Evolutionary conservation across 1,140 invertebrate species (phyloP), one percentile per base, ranked within the genome.

Genomic region (Leptinotarsa texana): DNA sequence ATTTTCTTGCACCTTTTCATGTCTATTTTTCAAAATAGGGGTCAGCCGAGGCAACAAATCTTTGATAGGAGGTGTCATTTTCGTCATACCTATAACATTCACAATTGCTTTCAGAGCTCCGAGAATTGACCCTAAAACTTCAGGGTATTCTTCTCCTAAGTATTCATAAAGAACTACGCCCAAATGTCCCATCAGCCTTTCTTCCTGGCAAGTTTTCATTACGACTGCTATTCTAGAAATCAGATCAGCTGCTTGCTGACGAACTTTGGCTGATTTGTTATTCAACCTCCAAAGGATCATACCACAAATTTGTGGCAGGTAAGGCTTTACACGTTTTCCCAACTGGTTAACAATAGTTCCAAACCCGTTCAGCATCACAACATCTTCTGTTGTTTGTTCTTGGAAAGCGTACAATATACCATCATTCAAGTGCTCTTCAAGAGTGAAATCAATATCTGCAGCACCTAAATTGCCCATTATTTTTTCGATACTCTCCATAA

Each of bases 401-500:
- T 99, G 98, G 88, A 99, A 99, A 76, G 98, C 98, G 83, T 99
- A 99, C 18, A 99, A 87, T 81, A 99, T 99, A 79, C 98, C 98
- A 83, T 99, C 98, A 86, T 99, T 99, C 13, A 99, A 90, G 83
- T 99, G 98, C 87, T 99, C 98, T 86, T 99, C 98, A 1, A 99
- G 87, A 62, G 98, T 89, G 0, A 96, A 97, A 86, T 99, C 98
- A 67, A 99, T 98, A 85, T 99, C 98, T 0, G 96, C 95, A 0
- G 98, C 97, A 49, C 98, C 98, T 21, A 99, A 88, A 86, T 98
- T 98, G 6, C 94, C 95, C 91, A 99, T 96, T 74, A 99, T 96
- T 86, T 99, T 99, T 85, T 99, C 98, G 77, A 99, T 99, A 0
- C 97, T 99, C 86, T 99, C 98, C 97, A 99, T 99, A 1, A 99